These are phyloP conservation scores for Cossypha heuglini DNA, from an alignment of 2,797 vertebrate genomes.

Conservation along the genomic window DNA sequence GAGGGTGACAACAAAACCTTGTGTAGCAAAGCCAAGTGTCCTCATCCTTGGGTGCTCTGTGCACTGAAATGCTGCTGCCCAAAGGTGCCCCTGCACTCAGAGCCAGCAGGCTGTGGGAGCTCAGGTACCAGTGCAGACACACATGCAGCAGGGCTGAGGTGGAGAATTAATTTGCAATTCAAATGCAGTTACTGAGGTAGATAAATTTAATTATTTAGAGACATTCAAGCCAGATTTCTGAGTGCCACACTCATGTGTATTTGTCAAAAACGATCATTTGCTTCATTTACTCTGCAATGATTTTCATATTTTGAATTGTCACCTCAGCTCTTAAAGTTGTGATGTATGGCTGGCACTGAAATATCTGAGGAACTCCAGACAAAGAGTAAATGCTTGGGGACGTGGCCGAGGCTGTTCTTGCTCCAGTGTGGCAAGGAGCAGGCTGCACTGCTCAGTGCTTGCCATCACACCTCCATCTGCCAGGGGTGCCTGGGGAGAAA, in stretches of 20 bases:
- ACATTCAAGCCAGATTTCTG: slow-evolving; percentile 60
- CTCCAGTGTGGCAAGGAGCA: background rate
- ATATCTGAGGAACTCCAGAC: slow-evolving; percentile 37
- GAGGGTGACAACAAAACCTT: accelerated
- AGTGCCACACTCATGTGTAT: slow-evolving; percentile 57
- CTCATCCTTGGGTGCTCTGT: background rate
- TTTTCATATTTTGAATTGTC: slow-evolving; percentile 54
- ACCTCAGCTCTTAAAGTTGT: slow-evolving; percentile 39
- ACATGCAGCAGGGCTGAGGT: background rate
- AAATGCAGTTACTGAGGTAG: slow-evolving; percentile 59
- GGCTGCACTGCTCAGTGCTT: slow-evolving; percentile 9
- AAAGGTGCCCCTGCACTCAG: background rate
- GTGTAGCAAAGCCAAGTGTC: background rate
- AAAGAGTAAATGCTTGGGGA: slow-evolving; percentile 39
- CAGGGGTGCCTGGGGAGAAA: background rate
- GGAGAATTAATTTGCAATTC: slow-evolving; percentile 58
- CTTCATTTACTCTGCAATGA: slow-evolving; percentile 64
- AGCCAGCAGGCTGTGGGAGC: background rate
- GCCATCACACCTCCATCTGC: background rate
- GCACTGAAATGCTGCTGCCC: background rate
- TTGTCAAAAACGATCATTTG: slow-evolving; percentile 67
- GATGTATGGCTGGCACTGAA: slow-evolving; percentile 53
- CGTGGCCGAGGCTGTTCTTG: background rate
- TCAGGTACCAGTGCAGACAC: background rate
- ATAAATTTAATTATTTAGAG: slow-evolving; percentile 69